Evolutionary conservation across 2,888 invertebrate species (phyloP).

Genomic region (Homarus gammarus): DNA sequence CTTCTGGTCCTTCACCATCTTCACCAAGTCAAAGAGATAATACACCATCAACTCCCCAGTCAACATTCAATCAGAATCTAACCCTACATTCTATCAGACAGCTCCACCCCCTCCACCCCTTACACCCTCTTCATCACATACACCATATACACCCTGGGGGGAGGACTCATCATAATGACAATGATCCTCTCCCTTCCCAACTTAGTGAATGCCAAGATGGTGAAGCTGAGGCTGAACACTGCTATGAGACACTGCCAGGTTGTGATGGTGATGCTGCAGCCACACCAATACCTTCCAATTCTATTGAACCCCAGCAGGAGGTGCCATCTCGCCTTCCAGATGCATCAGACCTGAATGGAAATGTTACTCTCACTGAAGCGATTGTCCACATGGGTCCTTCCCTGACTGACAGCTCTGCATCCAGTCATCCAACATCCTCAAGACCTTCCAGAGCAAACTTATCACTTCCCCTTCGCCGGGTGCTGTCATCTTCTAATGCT

Average conservation of each 20-base stretch:
- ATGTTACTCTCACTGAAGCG: conserved; percentile 61
- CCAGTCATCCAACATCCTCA: conserved; percentile 15
- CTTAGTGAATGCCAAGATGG: conserved; percentile 31
- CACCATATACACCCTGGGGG: conserved; percentile 52
- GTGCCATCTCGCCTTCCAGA: conserved; percentile 35
- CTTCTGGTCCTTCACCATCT: conserved; percentile 56
- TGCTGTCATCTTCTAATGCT: conserved; percentile 54
- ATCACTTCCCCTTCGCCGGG: conserved; percentile 68
- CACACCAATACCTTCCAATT: conserved; percentile 15
- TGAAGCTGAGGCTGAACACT: conserved; percentile 44
- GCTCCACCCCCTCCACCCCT: conserved; percentile 68
- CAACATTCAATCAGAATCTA: conserved; percentile 51
- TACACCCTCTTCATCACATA: conserved; percentile 65
- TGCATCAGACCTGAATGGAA: conserved; percentile 70
- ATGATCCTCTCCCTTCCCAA: conserved; percentile 45
- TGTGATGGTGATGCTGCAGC: conserved; percentile 18
- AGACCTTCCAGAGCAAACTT: conserved; percentile 64
- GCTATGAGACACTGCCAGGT: conserved; percentile 63
- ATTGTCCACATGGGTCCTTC: conserved; percentile 59
- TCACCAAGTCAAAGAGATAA: conserved; percentile 59
- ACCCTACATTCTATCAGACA: conserved; percentile 51
- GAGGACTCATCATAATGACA: conserved; percentile 45
- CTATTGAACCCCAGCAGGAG: conserved; percentile 25
- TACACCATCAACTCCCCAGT: conserved; percentile 52
- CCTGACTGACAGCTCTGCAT: conserved; percentile 14